Percentiles rank a stretch among this genome's conserved stretches.
Conservation (phyloP, 2,797 vertebrate species). For the Trachurus trachurus region DNA sequence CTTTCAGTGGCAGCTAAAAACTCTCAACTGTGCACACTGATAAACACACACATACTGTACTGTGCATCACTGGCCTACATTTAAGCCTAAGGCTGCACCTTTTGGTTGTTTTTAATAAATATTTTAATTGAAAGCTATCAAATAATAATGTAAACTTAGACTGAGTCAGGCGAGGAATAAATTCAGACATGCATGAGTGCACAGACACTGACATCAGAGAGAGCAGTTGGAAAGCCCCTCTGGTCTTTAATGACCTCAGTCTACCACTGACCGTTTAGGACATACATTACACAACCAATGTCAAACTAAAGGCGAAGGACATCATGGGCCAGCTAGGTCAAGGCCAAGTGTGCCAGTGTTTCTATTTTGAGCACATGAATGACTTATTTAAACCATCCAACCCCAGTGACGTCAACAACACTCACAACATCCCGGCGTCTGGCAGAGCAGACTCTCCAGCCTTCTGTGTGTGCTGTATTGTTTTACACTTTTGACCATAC, state of each 20-base stretch:
- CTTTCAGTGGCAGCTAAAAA: constrained; percentile 31
- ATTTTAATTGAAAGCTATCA: constrained; percentile 70
- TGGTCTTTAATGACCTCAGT: constrained; percentile 44
- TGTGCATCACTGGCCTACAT: constrained; percentile 49
- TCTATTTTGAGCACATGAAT: constrained; percentile 79
- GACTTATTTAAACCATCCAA: constrained; percentile 83
- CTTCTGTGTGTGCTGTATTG: constrained; percentile 34
- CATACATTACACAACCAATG: constrained; percentile 41
- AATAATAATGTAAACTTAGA: constrained; percentile 57
- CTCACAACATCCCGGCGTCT: constrained; percentile 57
- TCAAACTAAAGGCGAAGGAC: constrained; percentile 40
- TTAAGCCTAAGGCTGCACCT: constrained; percentile 48
- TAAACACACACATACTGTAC: constrained; percentile 20
- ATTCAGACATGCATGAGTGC: neutral
- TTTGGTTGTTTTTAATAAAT: constrained; percentile 67
- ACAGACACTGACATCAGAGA: constrained; percentile 9
- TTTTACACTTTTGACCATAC: constrained; percentile 24
- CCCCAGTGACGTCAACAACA: constrained; percentile 68
- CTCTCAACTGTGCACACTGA: constrained; percentile 23
- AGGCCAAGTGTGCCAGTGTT: constrained; percentile 63
- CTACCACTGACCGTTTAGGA: constrained; percentile 30
- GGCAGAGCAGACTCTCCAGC: constrained; percentile 56
- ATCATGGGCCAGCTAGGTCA: constrained; percentile 52
- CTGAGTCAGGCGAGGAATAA: constrained; percentile 1
- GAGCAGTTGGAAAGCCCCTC: constrained; percentile 13